Evolutionary conservation across 1,140 invertebrate genomes (phyloP).

Genomic region (Xylocopa sonorina): DNA sequence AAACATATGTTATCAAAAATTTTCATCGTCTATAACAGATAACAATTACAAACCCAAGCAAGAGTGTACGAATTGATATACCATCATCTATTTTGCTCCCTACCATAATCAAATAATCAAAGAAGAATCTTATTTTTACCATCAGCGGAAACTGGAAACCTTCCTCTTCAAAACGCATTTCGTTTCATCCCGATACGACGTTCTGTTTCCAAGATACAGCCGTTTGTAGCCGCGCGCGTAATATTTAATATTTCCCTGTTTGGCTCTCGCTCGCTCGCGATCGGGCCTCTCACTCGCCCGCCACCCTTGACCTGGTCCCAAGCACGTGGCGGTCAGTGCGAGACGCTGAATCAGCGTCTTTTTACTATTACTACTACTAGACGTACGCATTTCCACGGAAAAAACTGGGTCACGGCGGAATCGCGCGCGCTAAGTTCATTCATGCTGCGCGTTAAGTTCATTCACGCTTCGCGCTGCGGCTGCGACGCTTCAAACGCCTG

Average conservation of each 20-base stretch:
- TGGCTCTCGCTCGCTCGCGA: not conserved
- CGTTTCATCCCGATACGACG: not conserved
- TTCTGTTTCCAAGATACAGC: not conserved
- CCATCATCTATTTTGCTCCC: too few relatives aligned
- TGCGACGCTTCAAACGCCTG: not conserved
- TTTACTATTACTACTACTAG: not conserved
- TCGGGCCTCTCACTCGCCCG: not conserved
- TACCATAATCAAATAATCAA: too few relatives aligned
- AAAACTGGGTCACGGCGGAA: not conserved
- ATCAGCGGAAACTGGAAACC: not conserved
- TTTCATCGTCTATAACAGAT: too few relatives aligned
- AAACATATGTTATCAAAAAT: too few relatives aligned
- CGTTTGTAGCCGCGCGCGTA: not conserved
- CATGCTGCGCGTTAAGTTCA: not conserved
- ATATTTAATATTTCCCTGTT: not conserved
- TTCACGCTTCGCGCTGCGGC: not conserved
- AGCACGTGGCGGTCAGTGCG: not conserved
- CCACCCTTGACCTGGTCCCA: not conserved
- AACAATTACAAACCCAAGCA: too few relatives aligned
- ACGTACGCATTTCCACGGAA: not conserved
- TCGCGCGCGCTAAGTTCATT: not conserved
- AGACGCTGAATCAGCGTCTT: not conserved
- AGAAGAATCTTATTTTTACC: not conserved
- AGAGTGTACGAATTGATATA: too few relatives aligned
- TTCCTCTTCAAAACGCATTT: not conserved